Base-by-base conservation (phyloP, 2,797 vertebrate genomes). In the Megaceryle alcyon region DNA sequence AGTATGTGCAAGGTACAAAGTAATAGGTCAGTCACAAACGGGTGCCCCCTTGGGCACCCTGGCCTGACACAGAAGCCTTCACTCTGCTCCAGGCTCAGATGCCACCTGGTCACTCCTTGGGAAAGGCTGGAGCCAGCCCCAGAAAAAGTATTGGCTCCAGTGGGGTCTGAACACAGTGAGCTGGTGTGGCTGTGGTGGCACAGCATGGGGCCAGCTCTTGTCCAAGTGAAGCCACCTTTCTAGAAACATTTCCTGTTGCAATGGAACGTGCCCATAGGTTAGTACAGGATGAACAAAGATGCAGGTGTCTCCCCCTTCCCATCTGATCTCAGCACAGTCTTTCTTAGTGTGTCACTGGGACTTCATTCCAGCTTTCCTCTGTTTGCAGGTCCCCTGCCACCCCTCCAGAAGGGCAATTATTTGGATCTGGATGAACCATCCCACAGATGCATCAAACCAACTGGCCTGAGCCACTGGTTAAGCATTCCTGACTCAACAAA, bases 1-100 rank as follows among this genome's bases (percentile, higher is more conserved):
- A 2, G 6, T 6, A 26, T n/a, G 19, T 4, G 3, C 54, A 72
- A 82, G 35, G 41, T 14, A 9, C 0, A 4, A 33, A 57, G 61
- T 12, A 26, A 18, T 1, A 9, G 35, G 41, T 26, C 57, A n/a
- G 49, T 8, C 56, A 28, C 8, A 25, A 49, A 39, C 0, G 0
- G 19, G 16, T 35, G 21, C 2, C 9, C 11, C 26, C 21, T 57
- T 33, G 66, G 41, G 23, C 61, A 35, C 11, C 53, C 68, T 12
- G n/a, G 73, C 33, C 46, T 20, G 37, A 33, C 23, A 39, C 44
- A 11, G 53, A n/a, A 28, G 33, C 44, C 28, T 33, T 33, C 28
- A 2, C 37, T 25, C 44, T 22, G 44, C 44, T 46, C 21, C 1
- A 1, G 51, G 37, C 23, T n/a, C 59, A 31, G 33, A 4, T 22